Percentiles rank a stretch among this genome's conserved stretches.
Evolutionary conservation across 1,140 invertebrate genomes (phyloP).

Genomic region (Calycopis cecrops): DNA sequence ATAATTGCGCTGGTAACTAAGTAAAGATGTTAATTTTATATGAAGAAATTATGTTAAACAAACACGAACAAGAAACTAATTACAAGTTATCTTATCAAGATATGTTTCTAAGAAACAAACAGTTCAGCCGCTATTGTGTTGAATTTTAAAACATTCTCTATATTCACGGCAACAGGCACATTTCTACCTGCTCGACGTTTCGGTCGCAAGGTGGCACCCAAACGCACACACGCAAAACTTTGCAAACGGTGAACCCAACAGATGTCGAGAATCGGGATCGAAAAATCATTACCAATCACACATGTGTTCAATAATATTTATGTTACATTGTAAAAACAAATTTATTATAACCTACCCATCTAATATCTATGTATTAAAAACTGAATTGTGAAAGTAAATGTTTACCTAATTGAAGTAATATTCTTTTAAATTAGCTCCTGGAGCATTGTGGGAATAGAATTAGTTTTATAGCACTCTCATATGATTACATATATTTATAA

Average conservation of each 20-base stretch:
- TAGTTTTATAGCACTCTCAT: no score
- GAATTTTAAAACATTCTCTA: slow-evolving; percentile 6
- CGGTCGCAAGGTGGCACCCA: slow-evolving; percentile 64
- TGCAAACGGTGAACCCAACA: neutral
- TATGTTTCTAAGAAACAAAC: neutral
- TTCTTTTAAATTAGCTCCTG: no score
- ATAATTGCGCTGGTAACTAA: no score
- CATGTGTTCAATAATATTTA: slow-evolving; percentile 6
- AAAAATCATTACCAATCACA: neutral
- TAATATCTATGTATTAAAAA: no score
- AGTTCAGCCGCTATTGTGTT: slow-evolving; percentile 5
- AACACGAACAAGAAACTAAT: slow-evolving; percentile 4
- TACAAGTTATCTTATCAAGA: slow-evolving; percentile 7
- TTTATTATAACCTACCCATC: no score
- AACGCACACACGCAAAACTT: slow-evolving; percentile 35
- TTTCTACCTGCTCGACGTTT: slow-evolving; percentile 59
- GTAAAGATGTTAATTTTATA: neutral
- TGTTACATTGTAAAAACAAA: slow-evolving; percentile 3
- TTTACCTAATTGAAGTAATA: no score
- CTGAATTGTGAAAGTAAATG: no score
- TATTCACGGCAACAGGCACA: slow-evolving; percentile 48
- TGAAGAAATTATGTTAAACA: neutral
- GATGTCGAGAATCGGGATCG: slow-evolving; percentile 3
- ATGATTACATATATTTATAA: no score
- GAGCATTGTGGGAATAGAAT: no score